A percentile compares a stretch with the other conserved stretches of the same genome.
Conservation (phyloP, 2,113 vertebrate species). For the Zapus hudsonius region DNA sequence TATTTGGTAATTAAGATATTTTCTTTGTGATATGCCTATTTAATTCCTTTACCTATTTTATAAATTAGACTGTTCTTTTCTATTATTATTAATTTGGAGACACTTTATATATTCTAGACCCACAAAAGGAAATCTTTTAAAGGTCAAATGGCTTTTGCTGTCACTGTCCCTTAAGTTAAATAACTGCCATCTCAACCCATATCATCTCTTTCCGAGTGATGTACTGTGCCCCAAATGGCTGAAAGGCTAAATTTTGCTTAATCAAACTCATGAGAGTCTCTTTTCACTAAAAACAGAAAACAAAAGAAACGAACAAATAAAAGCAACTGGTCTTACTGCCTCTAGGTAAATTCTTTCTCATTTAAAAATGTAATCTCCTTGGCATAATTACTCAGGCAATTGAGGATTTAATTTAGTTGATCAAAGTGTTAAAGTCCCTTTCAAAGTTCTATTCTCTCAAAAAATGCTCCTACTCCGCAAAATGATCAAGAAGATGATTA, state of each 20-base stretch:
- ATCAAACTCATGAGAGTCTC: background rate
- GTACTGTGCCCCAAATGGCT: background rate
- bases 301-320: background rate
- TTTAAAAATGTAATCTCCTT: conserved; percentile 11
- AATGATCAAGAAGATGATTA: background rate
- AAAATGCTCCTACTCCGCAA: background rate
- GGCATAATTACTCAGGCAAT: background rate
- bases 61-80: background rate
- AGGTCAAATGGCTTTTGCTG: background rate
- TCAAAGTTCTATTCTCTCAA: background rate
- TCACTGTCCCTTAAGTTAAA: background rate
- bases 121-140: conserved; percentile 3
- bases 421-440: background rate
- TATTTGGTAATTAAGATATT: background rate
- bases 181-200: background rate
- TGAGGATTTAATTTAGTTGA: conserved; percentile 10
- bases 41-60: background rate
- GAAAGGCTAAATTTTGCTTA: background rate
- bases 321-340: background rate
- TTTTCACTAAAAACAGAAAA: conserved; percentile 23
- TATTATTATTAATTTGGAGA: conserved; percentile 13
- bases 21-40: background rate
- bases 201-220: background rate
- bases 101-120: conserved; percentile 7
- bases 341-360: background rate